Evolutionary conservation across 2,888 invertebrate species (phyloP), one percentile per base, ranked within the genome.

Genomic region (Galerucella pusilla): DNA sequence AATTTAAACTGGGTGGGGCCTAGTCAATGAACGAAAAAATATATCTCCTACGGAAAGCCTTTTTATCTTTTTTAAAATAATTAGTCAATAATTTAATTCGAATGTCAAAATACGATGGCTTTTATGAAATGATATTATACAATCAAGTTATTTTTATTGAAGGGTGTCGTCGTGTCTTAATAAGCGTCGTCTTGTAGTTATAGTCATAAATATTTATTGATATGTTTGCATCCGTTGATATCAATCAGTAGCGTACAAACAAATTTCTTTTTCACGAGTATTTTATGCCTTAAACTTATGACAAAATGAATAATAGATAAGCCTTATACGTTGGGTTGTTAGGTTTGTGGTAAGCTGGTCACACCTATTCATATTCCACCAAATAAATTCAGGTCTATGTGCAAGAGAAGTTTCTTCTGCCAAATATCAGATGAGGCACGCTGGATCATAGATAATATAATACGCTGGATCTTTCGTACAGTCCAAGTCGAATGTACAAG

Each of bases 111-210:
- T 61, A 73, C 45, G 61, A 57, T n/a, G 25, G 66, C 59, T 73
- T 68, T 68, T 73, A 73, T 73, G 60, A 68, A 73, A 73, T 73
- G 67, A 49, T 73, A 73, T 67, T 60, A 73, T 54, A 60, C 59
- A 67, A 63, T 73, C 61, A 28, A 46, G 63, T 68, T 73, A 73
- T 67, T 67, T 73, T 73, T 73, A 73, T 73, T 63, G 66, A 68
- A 68, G 61, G 59, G 57, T 52, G 25, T 70, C 61, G 35, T 61
- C 60, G 25, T 63, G 60, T 49, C 25, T 70, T 70, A 63, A 49
- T 60, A 35, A 20, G 16, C 59, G 35, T 54, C 12, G 57, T 57
- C 57, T 57, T 57, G 57, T 11, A 57, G 57, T 57, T 57, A 57
- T 16, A 57, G 20, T 28, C 59, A 35, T 70, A 70, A 63, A 70